phyloP scores from a whole-genome alignment of 2,113 vertebrate genomes.

The Eublepharis macularius region DNA sequence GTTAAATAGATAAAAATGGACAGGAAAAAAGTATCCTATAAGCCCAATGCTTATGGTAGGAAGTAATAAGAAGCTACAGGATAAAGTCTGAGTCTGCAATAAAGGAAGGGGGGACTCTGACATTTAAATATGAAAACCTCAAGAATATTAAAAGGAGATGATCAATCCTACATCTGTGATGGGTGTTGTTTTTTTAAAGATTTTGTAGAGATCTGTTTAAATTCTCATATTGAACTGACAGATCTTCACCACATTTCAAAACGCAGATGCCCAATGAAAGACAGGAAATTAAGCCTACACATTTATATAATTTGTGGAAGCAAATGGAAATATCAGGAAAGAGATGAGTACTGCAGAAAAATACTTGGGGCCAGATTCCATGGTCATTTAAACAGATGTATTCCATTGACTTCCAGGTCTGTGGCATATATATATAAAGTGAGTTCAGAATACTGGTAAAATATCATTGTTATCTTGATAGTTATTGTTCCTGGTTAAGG shows the following conservation, averaged over 20 bases:
- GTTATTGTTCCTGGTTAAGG: neutral
- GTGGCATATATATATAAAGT: conserved; percentile 30
- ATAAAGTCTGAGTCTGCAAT: conserved; percentile 2
- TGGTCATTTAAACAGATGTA: conserved; percentile 32
- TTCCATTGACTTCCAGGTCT: conserved; percentile 49
- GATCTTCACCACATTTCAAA: conserved; percentile 33
- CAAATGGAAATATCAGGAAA: conserved; percentile 52
- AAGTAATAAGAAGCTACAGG: conserved; percentile 29
- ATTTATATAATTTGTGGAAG: conserved; percentile 51
- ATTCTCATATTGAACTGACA: conserved; percentile 44
- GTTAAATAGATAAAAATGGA: neutral
- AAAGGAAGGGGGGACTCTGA: conserved; percentile 13
- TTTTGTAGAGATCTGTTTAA: conserved; percentile 51
- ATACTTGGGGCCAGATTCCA: conserved; percentile 41
- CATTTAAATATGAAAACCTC: conserved; percentile 45
- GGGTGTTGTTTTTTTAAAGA: conserved; percentile 5
- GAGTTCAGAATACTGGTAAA: conserved; percentile 22
- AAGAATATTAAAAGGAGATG: conserved; percentile 47
- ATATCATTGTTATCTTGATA: conserved; percentile 18
- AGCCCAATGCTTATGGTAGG: conserved; percentile 25
- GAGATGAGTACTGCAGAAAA: conserved; percentile 36
- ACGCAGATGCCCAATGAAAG: conserved; percentile 41
- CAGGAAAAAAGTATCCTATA: neutral
- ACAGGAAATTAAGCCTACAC: conserved; percentile 29
- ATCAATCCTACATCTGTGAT: conserved; percentile 43